phyloP scores from a whole-genome alignment of 2,888 invertebrate species.

The Acanthosepion pharaonis region DNA sequence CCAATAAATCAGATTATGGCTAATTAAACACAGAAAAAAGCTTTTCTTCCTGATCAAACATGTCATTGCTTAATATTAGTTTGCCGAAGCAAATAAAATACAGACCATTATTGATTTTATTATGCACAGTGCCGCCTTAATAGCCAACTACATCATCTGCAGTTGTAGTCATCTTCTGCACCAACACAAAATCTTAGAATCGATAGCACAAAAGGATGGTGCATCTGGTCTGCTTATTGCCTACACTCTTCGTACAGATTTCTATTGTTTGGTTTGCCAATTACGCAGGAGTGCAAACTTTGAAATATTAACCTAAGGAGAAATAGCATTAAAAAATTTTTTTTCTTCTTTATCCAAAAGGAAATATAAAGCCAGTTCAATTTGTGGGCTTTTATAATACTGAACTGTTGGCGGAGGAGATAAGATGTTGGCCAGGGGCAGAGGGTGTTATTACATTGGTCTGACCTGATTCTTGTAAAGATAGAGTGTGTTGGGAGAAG shows the following conservation, averaged over 20 bases:
- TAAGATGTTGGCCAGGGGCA: too few species aligned
- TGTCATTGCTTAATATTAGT: background rate
- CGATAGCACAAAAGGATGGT: background rate
- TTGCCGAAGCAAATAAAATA: background rate
- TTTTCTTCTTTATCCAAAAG: too few species aligned
- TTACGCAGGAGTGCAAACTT: too few species aligned
- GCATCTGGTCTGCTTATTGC: background rate
- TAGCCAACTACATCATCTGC: background rate
- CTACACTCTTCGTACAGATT: background rate
- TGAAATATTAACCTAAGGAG: too few species aligned
- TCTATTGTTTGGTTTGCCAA: too few species aligned
- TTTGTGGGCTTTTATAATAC: too few species aligned
- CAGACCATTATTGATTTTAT: background rate
- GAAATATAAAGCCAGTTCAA: too few species aligned
- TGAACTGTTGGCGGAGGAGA: too few species aligned
- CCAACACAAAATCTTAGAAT: background rate
- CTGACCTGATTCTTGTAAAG: too few species aligned
- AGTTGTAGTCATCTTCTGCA: background rate
- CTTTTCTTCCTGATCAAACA: background rate
- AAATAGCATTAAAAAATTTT: too few species aligned
- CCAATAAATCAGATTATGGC: background rate
- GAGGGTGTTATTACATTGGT: too few species aligned
- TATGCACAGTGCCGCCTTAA: background rate
- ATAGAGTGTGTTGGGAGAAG: too few species aligned
- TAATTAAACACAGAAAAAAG: background rate